These are phyloP conservation scores for Leptoclinus maculatus DNA, from an alignment of 2,797 vertebrate species.

Conservation along the genomic window DNA sequence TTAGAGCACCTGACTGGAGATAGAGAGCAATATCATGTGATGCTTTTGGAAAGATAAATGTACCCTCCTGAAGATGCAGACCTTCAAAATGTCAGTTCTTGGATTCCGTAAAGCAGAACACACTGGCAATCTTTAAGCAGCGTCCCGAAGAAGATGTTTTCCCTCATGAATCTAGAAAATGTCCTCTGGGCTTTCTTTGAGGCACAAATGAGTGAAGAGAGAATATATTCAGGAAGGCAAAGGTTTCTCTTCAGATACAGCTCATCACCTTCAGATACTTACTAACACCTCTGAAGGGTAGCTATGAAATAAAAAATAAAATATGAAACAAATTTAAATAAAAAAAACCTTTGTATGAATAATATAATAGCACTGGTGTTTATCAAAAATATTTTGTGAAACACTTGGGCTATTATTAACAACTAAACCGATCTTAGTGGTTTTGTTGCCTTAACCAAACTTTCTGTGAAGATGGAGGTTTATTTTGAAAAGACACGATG, in stretches of 20 bases:
- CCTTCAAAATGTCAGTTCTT: constrained; percentile 71
- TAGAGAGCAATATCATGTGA: constrained; percentile 2
- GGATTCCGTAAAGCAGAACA: constrained; percentile 67
- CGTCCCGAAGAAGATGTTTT: constrained; percentile 53
- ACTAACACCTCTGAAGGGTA: constrained; percentile 15
- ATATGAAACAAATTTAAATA: not conserved
- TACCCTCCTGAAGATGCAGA: constrained; percentile 62
- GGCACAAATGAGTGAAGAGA: constrained; percentile 43
- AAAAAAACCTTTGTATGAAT: too few relatives aligned
- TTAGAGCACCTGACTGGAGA: constrained; percentile 26
- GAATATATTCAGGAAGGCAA: constrained; percentile 12
- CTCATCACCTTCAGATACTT: constrained; percentile 40
- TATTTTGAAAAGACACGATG: too few relatives aligned
- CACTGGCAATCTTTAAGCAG: constrained; percentile 55
- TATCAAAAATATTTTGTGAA: not conserved
- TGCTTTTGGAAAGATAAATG: constrained; percentile 61
- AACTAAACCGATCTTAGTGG: too few relatives aligned
- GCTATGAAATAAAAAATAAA: not conserved
- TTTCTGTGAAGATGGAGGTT: too few relatives aligned
- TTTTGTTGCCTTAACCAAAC: too few relatives aligned
- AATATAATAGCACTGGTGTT: too few relatives aligned
- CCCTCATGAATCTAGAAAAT: constrained; percentile 60
- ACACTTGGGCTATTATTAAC: not conserved
- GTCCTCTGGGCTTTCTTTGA: constrained; percentile 49
- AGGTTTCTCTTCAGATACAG: constrained; percentile 44